These are phyloP conservation scores for Syrrhaptes paradoxus DNA, from an alignment of 2,113 vertebrate species.

Conservation along the genomic window DNA sequence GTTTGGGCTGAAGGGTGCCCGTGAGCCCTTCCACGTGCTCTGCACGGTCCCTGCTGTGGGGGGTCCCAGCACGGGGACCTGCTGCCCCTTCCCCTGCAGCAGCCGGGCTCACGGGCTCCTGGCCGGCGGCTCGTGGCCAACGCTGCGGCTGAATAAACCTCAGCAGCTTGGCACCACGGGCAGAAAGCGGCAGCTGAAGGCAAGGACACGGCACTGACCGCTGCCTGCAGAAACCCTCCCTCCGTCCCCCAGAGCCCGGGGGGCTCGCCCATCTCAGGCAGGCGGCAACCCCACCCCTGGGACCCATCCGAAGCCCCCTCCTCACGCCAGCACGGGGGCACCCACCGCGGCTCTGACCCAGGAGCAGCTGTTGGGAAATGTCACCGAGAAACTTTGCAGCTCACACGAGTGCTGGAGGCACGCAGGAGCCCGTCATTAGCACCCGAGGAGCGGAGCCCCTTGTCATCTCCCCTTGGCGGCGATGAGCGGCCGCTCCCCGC, in stretches of 20 bases:
- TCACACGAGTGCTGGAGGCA: fast-evolving
- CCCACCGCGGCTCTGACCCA: neutral
- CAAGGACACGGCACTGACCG: neutral
- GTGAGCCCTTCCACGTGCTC: neutral
- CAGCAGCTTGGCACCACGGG: neutral
- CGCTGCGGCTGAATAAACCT: neutral
- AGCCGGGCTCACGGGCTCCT: neutral
- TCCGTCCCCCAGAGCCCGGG: fast-evolving
- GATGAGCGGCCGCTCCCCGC: fast-evolving
- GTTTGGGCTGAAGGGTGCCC: fast-evolving
- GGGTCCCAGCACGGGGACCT: neutral
- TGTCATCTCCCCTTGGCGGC: neutral
- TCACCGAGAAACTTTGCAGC: neutral
- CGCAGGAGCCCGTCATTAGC: neutral
- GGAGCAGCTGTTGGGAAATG: neutral
- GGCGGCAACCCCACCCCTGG: too few relatives aligned
- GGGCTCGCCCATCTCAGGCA: fast-evolving
- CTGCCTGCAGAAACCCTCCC: neutral
- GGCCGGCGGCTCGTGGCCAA: fast-evolving
- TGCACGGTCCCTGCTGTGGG: fast-evolving
- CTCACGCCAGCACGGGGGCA: neutral
- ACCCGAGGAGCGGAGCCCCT: neutral
- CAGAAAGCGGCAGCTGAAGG: neutral
- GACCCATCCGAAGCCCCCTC: neutral
- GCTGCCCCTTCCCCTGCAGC: neutral